Evolutionary conservation across 2,888 invertebrate genomes (phyloP), one percentile per base, ranked within the genome.

Genomic region (Synanthedon vespiformis): DNA sequence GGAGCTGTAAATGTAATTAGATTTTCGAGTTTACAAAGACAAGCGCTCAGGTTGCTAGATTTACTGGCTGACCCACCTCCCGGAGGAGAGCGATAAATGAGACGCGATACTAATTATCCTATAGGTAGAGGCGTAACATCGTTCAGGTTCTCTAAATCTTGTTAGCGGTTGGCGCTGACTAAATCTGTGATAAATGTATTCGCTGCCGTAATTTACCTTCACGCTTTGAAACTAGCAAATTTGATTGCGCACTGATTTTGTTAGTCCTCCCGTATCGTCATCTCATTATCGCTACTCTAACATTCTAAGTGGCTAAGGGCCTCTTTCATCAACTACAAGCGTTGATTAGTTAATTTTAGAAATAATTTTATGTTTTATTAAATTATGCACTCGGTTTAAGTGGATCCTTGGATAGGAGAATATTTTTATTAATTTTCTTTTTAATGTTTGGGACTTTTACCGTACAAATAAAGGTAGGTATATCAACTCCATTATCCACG

Each of bases 1-100:
- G 72, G 74, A 75, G 75, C 77, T 82, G 84, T 84, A 83, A 85
- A 85, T 84, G 85, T 85, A 87, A 86, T 86, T 85, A 87, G 83
- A 85, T 86, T 85, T 85, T 80, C 80, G 77, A 85, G 81, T 84
- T 84, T 84, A 82, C 84, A 82, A 85, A 85, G 84, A 85, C 84
- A 81, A 78, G 81, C 75, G 76, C 80, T 83, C 83, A 83, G 84
- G 83, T 85, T 78, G 77, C 78, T 79, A 84, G 83, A 86, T 86
- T 86, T 86, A 87, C 78, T 69, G 69, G 80, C 85, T 84, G 84
- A 85, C 86, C 85, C 77, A 74, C 76, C 82, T 78, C 85, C 83
- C 82, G 57, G 68, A 65, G 76, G 84, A 77, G 77, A 61, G 77
- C 75, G 83, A 84, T 86, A 83, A 84, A 86, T 83, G 85, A 84